Evolutionary conservation across 2,888 invertebrate species (phyloP).

Genomic region (Polymixis lichenea): DNA sequence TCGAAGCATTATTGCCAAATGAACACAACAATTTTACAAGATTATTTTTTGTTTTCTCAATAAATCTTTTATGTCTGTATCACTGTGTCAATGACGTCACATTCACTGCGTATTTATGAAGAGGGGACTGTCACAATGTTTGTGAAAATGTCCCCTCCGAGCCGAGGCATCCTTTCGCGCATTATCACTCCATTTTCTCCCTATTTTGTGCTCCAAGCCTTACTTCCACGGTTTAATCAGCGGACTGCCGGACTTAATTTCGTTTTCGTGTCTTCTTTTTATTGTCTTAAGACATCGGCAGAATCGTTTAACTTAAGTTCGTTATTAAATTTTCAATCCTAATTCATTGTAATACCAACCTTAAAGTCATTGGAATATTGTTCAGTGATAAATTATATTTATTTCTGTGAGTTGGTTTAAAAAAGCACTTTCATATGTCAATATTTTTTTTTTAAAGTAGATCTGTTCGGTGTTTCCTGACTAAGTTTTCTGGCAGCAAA

Average conservation of each 20-base stretch:
- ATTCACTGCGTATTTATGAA: not conserved
- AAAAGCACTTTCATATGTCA: not conserved
- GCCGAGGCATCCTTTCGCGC: not conserved
- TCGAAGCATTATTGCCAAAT: not conserved
- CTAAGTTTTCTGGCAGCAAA: not conserved
- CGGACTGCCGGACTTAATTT: slow-evolving; percentile 59
- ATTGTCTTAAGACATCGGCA: slow-evolving; percentile 37
- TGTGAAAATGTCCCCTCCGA: not conserved
- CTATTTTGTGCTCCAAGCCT: slow-evolving; percentile 22
- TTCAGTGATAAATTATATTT: not conserved
- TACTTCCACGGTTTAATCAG: slow-evolving; percentile 60
- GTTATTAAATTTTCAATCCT: slow-evolving; percentile 32
- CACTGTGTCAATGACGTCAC: slow-evolving; percentile 1
- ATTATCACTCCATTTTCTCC: slow-evolving; percentile 46
- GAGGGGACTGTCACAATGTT: slow-evolving; percentile 8
- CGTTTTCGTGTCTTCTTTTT: slow-evolving; percentile 51
- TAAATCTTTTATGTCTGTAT: not conserved
- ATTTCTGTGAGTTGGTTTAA: not conserved
- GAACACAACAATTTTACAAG: not conserved
- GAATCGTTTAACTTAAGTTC: slow-evolving; percentile 40
- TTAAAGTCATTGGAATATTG: not conserved
- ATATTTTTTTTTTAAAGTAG: not conserved
- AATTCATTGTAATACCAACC: not conserved
- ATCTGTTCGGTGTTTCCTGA: not conserved
- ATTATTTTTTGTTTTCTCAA: not conserved